Evolutionary conservation across 2,113 vertebrate species (phyloP).

Genomic region (Lophius piscatorius): DNA sequence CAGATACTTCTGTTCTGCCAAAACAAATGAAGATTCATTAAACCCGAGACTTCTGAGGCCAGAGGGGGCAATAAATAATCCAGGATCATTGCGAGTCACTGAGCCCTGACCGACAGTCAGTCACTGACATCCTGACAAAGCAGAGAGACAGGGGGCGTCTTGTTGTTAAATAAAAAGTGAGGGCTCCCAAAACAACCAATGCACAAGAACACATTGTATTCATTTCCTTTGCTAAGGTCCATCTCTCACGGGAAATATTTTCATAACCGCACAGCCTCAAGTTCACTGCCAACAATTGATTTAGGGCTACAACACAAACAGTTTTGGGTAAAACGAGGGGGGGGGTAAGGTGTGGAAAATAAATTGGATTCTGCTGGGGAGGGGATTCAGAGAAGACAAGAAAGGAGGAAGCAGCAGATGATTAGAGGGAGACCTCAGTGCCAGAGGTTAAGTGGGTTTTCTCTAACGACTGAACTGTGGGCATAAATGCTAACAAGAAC

Average conservation of each 20-base stretch:
- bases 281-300: slow-evolving; percentile 81
- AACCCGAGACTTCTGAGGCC: slow-evolving; percentile 55
- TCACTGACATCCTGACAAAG: slow-evolving; percentile 69
- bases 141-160: slow-evolving; percentile 60
- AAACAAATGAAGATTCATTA: slow-evolving; percentile 79
- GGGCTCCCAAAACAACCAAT: slow-evolving; percentile 64
- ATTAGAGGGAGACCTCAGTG: slow-evolving; percentile 64
- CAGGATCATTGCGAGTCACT: slow-evolving; percentile 48
- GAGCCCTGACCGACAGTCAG: slow-evolving; percentile 60
- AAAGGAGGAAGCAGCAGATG: slow-evolving; percentile 62
- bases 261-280: slow-evolving; percentile 79
- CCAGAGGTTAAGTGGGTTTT: slow-evolving; percentile 63
- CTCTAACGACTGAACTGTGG: slow-evolving; percentile 37
- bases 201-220: slow-evolving; percentile 71
- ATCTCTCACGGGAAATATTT: slow-evolving; percentile 82
- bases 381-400: slow-evolving; percentile 61
- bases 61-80: slow-evolving; percentile 71
- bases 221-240: slow-evolving; percentile 75
- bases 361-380: slow-evolving; percentile 69
- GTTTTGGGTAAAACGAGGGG: slow-evolving; percentile 61
- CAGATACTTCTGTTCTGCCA: slow-evolving; percentile 60
- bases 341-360: slow-evolving; percentile 67
- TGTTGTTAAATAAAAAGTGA: slow-evolving; percentile 68
- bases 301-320: slow-evolving; percentile 80
- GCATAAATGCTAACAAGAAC: slow-evolving; percentile 34